Evolutionary conservation across 1,140 invertebrate species (phyloP), one percentile per base, ranked within the genome.

Genomic region (Hyphantria cunea): DNA sequence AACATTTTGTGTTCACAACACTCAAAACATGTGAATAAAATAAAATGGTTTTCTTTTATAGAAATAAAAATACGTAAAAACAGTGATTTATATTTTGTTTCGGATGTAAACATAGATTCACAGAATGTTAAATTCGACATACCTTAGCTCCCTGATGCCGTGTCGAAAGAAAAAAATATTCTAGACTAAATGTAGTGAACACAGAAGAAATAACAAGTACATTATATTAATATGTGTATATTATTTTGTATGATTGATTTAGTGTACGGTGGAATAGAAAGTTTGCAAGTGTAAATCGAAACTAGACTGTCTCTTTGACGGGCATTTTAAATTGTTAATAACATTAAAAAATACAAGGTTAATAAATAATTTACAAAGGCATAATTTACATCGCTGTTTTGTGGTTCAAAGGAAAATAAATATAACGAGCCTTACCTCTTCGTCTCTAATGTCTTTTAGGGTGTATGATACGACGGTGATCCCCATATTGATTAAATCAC

Each of bases 401-500:
- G 17, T 25, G 1, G 5, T 25, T 25, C 5, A 25, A 25, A 5
- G 17, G 5, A 25, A 25, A 25, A 9, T 13, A 10, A 13, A 47
- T 25, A 32, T 52, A 60, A 31, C 51, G 74, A n/a, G n/a, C n/a
- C 90, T 90, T 93, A 98, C 98, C 95, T 98, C 97, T 90, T 99
- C 98, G 91, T 99, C 98, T 68, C 97, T 92, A 68, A 99, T 97
- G 92, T 99, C 98, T 92, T 99, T 99, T 11, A 99, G 93, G 0
- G 98, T 99, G 87, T 99, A 99, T 0, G 98, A 99, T 7, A 99
- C 98, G 5, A 99, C 98, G 55, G 97, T 98, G 75, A 99, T 99
- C 10, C 98, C 98, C 98, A 99, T 99, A 83, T 99, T 99, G 64
- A 99, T 97, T 59, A 99, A 92, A 92, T 99, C 98, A 64, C 97